Conservation (phyloP, 2,113 vertebrate species). For the Ia io region DNA sequence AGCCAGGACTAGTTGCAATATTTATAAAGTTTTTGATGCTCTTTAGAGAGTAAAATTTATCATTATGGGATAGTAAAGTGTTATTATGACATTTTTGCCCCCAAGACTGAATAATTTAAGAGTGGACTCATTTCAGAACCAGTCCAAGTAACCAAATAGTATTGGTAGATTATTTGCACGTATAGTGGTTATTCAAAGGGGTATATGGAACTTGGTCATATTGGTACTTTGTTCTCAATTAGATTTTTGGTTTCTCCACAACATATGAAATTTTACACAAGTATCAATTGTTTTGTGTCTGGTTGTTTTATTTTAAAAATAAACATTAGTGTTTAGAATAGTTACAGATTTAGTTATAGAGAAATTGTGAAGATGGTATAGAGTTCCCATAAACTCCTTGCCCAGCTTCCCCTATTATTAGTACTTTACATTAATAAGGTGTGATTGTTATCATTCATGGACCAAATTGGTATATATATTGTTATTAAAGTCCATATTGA, state of each 20-base stretch:
- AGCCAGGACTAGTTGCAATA: not conserved
- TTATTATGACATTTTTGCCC: not conserved
- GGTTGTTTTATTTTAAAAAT: not conserved
- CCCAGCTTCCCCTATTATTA: not conserved
- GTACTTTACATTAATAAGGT: not conserved
- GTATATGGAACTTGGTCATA: not conserved
- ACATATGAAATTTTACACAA: not conserved
- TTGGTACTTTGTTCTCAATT: not conserved
- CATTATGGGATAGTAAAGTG: not conserved
- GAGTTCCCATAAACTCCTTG: not conserved
- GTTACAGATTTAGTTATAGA: not conserved
- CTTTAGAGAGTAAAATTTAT: not conserved
- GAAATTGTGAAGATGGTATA: not conserved
- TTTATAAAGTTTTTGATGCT: not conserved
- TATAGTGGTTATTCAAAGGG: not conserved
- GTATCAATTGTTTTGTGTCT: not conserved
- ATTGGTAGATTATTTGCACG: not conserved
- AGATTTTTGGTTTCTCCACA: not conserved
- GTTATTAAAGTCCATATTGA: not conserved
- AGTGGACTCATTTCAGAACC: not conserved
- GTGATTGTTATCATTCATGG: not conserved
- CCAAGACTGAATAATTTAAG: not conserved
- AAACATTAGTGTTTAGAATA: not conserved
- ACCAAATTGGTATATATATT: not conserved
- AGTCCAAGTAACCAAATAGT: not conserved